phyloP scores from a whole-genome alignment of 2,113 vertebrate species.

The Bostrychus sinensis region DNA sequence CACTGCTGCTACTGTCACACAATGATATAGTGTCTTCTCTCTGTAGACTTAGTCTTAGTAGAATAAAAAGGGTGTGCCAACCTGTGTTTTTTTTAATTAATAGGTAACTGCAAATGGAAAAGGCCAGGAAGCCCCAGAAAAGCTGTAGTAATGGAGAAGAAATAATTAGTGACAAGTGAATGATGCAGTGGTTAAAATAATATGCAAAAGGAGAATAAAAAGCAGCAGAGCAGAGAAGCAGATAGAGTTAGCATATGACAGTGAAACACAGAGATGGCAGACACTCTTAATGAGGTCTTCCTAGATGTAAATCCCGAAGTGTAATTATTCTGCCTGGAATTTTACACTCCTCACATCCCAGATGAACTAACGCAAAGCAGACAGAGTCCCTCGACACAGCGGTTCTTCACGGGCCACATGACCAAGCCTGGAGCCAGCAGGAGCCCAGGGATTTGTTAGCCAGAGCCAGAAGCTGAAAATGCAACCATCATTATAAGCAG shows the following conservation, averaged over 20 bases:
- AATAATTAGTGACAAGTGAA: slow-evolving; percentile 25
- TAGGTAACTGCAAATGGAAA: slow-evolving; percentile 39
- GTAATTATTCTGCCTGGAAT: slow-evolving; percentile 61
- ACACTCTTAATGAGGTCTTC: slow-evolving; percentile 68
- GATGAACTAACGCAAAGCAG: slow-evolving; percentile 33
- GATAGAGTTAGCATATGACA: slow-evolving; percentile 10
- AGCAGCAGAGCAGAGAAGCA: slow-evolving; percentile 34
- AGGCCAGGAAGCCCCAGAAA: slow-evolving; percentile 2
- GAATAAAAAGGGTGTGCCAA: not conserved
- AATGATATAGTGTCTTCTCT: slow-evolving; percentile 1
- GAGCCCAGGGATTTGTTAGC: not conserved
- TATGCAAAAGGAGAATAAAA: slow-evolving; percentile 27
- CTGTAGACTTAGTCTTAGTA: slow-evolving; percentile 23
- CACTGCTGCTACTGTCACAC: slow-evolving; percentile 19
- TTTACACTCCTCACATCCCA: slow-evolving; percentile 34
- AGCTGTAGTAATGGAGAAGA: slow-evolving; percentile 6
- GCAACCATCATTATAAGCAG: not conserved
- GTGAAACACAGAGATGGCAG: slow-evolving; percentile 51
- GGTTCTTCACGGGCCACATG: slow-evolving; percentile 35
- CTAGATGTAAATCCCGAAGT: slow-evolving; percentile 52
- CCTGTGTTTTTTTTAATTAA: slow-evolving; percentile 46
- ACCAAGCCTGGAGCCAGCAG: slow-evolving; percentile 33
- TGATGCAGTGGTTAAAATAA: slow-evolving; percentile 17
- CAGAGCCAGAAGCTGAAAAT: not conserved
- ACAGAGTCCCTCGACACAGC: slow-evolving; percentile 39